These are phyloP conservation scores for Dione juno DNA, from an alignment of 2,888 invertebrate genomes.

Conservation along the genomic window DNA sequence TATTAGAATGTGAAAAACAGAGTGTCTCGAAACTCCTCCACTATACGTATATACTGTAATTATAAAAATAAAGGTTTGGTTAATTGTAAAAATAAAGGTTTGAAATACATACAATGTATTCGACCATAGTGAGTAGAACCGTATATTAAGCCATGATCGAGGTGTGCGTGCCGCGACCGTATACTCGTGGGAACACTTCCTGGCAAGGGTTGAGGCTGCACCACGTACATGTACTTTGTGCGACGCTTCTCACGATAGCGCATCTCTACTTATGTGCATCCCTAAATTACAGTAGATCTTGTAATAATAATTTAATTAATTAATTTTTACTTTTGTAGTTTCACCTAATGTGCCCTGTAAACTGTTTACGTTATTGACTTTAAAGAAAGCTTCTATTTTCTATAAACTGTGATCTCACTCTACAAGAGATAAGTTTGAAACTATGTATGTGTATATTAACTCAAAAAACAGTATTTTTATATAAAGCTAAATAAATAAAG, in stretches of 20 bases:
- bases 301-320: no score
- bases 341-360: no score
- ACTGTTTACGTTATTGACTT: no score
- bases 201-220: conserved; percentile 46
- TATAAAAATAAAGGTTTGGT: background rate
- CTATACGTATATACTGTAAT: no score
- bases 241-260: conserved; percentile 41
- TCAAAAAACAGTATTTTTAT: background rate
- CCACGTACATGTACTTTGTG: conserved; percentile 22
- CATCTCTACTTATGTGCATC: conserved; percentile 1
- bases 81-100: no score
- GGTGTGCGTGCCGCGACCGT: conserved; percentile 36
- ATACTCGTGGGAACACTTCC: conserved; percentile 50
- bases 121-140: background rate
- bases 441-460: no score
- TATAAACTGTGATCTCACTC: no score
- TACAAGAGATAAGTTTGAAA: no score
- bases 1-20: background rate
- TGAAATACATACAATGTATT: background rate
- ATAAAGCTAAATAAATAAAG: background rate
- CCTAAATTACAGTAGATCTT: conserved; percentile 16
- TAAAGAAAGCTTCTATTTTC: no score
- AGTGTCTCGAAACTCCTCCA: background rate
- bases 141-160: conserved; percentile 30
- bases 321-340: no score